Base-by-base conservation (phyloP, 1,140 invertebrate species). In the Trichogramma pretiosum region DNA sequence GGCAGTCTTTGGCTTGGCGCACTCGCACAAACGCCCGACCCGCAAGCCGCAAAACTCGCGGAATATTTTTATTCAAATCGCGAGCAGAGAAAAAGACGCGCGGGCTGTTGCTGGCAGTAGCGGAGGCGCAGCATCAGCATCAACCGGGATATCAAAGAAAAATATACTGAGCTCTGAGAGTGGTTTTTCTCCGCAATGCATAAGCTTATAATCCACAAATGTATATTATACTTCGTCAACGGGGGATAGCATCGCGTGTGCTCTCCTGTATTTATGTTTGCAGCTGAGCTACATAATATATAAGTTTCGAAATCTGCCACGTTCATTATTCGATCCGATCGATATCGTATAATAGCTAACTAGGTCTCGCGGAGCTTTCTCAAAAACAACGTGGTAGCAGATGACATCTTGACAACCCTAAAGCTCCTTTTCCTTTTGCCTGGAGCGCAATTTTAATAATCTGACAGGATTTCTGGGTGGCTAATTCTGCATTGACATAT, bases 41-140 rank as follows among this genome's bases (percentile, higher is more conserved):
- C 36, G 36, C 33, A 36, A 36, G 14, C 14, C 17, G 48, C 42
- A 19, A 44, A 42, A 40, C 43, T 43, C 37, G 33, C 21, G 47
- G 24, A 51, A 57, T 57, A 58, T 62, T 65, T 62, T 65, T 65
- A 67, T 65, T 65, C 62, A 67, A 67, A 67, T 67, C 60, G 64
- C 26, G 8, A 11, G 38, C 14, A 16, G 17, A 21, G 18, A 5
- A 30, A 30, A 11, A 38, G 26, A 37, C n/a, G 24, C 14, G 26
- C 11, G 22, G 42, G n/a, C n/a, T 39, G 48, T 47, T 48, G n/a
- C n/a, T n/a, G n/a, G n/a, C n/a, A n/a, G n/a, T n/a, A n/a, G n/a
- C n/a, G n/a, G n/a, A n/a, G n/a, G n/a, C n/a, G n/a, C n/a, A n/a
- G n/a, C n/a, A n/a, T n/a, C n/a, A n/a, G n/a, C n/a, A n/a, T n/a